Percentiles rank a stretch among this genome's conserved stretches.
Evolutionary conservation across 2,888 invertebrate genomes (phyloP).

Genomic region (Ganaspis brasiliensis): DNA sequence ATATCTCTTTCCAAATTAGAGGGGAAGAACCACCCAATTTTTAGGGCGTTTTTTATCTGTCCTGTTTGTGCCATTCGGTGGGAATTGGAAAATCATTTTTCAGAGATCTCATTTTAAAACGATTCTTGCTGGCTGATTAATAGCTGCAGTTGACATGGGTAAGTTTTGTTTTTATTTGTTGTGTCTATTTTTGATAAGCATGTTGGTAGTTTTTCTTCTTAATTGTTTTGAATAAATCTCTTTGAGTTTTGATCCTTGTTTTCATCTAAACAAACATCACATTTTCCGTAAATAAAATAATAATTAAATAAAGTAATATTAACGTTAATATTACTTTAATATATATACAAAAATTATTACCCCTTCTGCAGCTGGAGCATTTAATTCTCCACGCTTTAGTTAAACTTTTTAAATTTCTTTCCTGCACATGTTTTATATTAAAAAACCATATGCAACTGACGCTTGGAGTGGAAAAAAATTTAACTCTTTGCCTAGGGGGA

Average conservation of each 20-base stretch:
- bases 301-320: too few relatives aligned
- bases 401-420: neutral
- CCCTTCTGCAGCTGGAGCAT: slow-evolving; percentile 3
- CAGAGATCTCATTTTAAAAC: slow-evolving; percentile 23
- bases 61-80: neutral
- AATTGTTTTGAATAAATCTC: neutral
- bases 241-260: too few relatives aligned
- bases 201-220: neutral
- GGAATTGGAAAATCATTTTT: slow-evolving; percentile 27
- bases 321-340: too few relatives aligned
- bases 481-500: neutral
- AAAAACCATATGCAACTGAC: slow-evolving; percentile 9
- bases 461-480: neutral
- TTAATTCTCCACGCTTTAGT: slow-evolving; percentile 3
- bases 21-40: neutral
- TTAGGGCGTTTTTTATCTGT: neutral
- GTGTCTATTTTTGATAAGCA: slow-evolving; percentile 3
- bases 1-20: slow-evolving; percentile 1
- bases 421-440: slow-evolving; percentile 3
- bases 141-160: neutral
- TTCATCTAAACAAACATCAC: too few relatives aligned
- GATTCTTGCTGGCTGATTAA: slow-evolving; percentile 17
- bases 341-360: too few relatives aligned
- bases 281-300: too few relatives aligned
- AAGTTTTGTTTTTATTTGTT: slow-evolving; percentile 35